Conservation (phyloP, 2,797 vertebrate species). For the Fratercula arctica region DNA sequence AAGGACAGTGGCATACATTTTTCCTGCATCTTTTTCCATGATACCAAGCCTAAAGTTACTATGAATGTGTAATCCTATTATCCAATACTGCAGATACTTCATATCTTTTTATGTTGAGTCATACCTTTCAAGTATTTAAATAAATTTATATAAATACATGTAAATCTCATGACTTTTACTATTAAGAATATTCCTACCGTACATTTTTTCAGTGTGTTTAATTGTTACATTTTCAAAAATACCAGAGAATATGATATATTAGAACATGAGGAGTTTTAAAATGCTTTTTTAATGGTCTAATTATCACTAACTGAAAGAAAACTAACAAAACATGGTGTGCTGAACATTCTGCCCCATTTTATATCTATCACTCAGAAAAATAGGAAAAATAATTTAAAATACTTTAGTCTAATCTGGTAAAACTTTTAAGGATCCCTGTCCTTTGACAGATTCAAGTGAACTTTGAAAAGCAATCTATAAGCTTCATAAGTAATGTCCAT, state of each 20-base stretch:
- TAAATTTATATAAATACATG: not conserved
- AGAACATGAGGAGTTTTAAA: conserved; percentile 41
- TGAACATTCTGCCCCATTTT: not conserved
- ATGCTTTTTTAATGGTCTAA: conserved; percentile 40
- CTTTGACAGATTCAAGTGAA: not conserved
- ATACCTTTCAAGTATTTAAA: conserved; percentile 18
- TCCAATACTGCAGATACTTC: not conserved
- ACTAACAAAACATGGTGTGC: not conserved
- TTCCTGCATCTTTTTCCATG: not conserved
- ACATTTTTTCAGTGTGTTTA: conserved; percentile 57
- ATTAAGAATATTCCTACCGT: conserved; percentile 10
- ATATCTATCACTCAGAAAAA: conserved; percentile 1
- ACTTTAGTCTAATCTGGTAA: not conserved
- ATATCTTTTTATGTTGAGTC: not conserved
- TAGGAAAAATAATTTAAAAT: conserved; percentile 10
- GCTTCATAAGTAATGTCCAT: conserved; percentile 40
- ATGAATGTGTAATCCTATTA: not conserved
- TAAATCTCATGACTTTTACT: conserved; percentile 20
- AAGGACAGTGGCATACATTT: not conserved
- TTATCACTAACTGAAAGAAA: not conserved
- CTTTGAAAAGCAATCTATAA: conserved; percentile 51
- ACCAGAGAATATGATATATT: conserved; percentile 30
- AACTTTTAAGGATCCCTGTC: not conserved
- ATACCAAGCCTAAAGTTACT: not conserved
- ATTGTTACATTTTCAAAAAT: not conserved